Conservation (phyloP, 2,888 invertebrate genomes). For the Caradrina clavipalpis region DNA sequence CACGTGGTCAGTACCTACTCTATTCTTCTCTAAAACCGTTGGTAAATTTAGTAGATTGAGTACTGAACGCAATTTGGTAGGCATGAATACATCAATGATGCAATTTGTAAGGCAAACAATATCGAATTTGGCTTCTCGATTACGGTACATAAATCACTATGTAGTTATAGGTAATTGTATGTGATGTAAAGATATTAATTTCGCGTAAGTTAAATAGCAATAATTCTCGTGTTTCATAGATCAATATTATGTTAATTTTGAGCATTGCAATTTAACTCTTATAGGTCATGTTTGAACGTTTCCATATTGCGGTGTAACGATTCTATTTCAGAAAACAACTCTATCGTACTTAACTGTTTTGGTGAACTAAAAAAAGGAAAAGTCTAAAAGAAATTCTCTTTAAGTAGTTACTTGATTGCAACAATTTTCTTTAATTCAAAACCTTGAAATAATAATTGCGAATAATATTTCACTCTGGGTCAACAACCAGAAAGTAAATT, state of each 20-base stretch:
- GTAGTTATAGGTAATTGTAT: slow-evolving; percentile 22
- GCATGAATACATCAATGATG: slow-evolving; percentile 68
- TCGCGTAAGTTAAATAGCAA: slow-evolving; percentile 33
- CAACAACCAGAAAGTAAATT: slow-evolving; percentile 34
- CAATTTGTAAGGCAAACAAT: slow-evolving; percentile 71
- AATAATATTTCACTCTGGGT: slow-evolving; percentile 36
- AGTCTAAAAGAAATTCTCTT: background rate
- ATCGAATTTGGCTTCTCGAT: slow-evolving; percentile 68
- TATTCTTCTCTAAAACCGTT: slow-evolving; percentile 41
- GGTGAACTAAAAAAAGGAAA: background rate
- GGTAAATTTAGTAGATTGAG: slow-evolving; percentile 63
- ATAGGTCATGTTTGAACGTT: slow-evolving; percentile 10
- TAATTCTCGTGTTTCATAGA: slow-evolving; percentile 40
- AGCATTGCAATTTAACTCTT: slow-evolving; percentile 16
- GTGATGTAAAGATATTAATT: slow-evolving; percentile 36
- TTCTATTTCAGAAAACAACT: background rate
- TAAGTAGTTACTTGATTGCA: background rate
- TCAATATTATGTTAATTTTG: slow-evolving; percentile 40
- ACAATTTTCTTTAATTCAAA: slow-evolving; percentile 6
- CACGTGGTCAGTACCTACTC: slow-evolving; percentile 63
- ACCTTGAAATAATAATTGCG: slow-evolving; percentile 32
- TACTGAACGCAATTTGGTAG: slow-evolving; percentile 48
- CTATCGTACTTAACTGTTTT: background rate
- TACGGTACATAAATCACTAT: slow-evolving; percentile 59
- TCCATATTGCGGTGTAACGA: background rate